These are phyloP conservation scores for Vanessa tameamea DNA, from an alignment of 1,140 invertebrate genomes.

Conservation along the genomic window DNA sequence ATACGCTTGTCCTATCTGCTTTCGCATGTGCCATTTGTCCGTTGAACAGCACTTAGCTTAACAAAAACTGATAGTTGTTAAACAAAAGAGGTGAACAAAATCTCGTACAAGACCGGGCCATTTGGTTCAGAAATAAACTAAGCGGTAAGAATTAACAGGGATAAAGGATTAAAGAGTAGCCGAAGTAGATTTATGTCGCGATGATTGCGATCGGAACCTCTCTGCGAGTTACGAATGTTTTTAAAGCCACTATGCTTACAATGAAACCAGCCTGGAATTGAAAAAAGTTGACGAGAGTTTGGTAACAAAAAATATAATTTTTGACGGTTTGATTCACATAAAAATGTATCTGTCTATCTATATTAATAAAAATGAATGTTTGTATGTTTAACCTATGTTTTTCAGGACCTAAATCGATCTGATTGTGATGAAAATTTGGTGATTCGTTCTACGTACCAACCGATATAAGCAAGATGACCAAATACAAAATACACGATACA, in stretches of 20 bases:
- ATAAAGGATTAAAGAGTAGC: conserved; percentile 79
- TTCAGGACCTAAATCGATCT: no score
- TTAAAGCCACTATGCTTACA: conserved; percentile 51
- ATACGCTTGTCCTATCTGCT: conserved; percentile 64
- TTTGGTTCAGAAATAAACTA: conserved; percentile 77
- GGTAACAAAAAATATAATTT: background rate
- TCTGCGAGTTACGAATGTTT: conserved; percentile 64
- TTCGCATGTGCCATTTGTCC: conserved; percentile 72
- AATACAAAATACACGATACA: no score
- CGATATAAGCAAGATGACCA: no score
- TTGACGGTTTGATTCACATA: no score
- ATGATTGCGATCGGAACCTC: conserved; percentile 76
- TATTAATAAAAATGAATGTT: no score
- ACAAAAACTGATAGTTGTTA: conserved; percentile 81
- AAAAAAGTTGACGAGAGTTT: conserved; percentile 20
- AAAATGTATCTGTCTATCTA: no score
- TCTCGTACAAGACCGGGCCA: conserved; percentile 70
- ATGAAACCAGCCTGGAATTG: conserved; percentile 40
- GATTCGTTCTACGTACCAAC: no score
- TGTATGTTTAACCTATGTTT: no score
- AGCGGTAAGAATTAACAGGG: conserved; percentile 80
- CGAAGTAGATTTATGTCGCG: conserved; percentile 78
- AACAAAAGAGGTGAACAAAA: conserved; percentile 76
- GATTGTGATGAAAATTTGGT: no score
- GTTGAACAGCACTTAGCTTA: conserved; percentile 77